Evolutionary conservation across 2,888 invertebrate genomes (phyloP), one percentile per base, ranked within the genome.

Genomic region (Zelleria hepariella): DNA sequence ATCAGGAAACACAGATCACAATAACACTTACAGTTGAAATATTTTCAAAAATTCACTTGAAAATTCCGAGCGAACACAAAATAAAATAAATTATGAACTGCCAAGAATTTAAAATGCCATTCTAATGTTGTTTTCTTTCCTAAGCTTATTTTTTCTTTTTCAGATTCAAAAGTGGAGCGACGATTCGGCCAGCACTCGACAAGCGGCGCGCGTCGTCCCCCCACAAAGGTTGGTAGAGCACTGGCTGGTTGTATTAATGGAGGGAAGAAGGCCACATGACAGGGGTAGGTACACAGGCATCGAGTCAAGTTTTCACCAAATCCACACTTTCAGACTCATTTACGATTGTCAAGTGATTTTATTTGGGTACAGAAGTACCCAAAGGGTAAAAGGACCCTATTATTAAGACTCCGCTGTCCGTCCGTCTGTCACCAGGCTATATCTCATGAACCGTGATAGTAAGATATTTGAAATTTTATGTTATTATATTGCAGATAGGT

Each of bases 1-100:
- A 69, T 77, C n/a, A n/a, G 60, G 61, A 58, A 59, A 63, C 75
- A 69, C 61, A 59, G 57, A 24, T 71, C 70, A 62, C 67, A 70
- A 70, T 69, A 72, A 71, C 27, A 42, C 8, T 60, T 56, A 58
- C 56, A 60, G 61, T n/a, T n/a, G n/a, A n/a, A n/a, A n/a, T n/a
- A 63, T 64, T 62, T 64, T 66, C 61, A 18, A 7, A 51, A 51
- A 20, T 51, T 21, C 51, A 51, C 20, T 20, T 6, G n/a, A 18
- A 51, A 23, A 23, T 7, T 51, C 23, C 8, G 8, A 8, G 0
- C 23, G 7, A 20, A 21, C 4, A 10, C 51, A 6, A 51, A 51
- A 51, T 20, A 20, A 49, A 23, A 15, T 6, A 7, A 5, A 21
- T 7, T 4, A 51, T 10, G 8, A 20, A 51, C 20, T 51, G 51